phyloP scores from a whole-genome alignment of 2,797 vertebrate species.

The Lepidocolaptes lacrymiger region DNA sequence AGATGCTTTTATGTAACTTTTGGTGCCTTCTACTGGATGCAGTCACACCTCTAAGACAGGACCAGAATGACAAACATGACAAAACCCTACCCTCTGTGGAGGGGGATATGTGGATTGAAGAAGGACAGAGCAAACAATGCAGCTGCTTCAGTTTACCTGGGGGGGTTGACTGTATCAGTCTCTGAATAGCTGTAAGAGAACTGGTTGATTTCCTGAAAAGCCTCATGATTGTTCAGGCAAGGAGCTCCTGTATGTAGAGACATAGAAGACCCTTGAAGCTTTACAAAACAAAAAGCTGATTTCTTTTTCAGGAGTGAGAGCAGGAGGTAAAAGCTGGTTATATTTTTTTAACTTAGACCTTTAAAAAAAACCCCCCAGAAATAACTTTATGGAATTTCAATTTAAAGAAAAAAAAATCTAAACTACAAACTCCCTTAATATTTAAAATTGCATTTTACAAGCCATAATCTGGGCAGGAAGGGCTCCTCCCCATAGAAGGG shows the following conservation, averaged over 20 bases:
- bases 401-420: not conserved
- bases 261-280: not conserved
- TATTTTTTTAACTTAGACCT: not conserved
- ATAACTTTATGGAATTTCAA: not conserved
- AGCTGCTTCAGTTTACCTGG: not conserved
- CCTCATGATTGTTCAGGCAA: not conserved
- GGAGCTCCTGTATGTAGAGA: not conserved
- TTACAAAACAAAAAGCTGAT: not conserved
- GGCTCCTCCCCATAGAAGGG: not conserved
- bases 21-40: slow-evolving; percentile 74
- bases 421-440: not conserved
- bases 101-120: not conserved
- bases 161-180: slow-evolving; percentile 60
- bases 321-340: not conserved
- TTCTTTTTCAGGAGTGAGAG: not conserved
- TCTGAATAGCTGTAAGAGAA: not conserved
- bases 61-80: not conserved
- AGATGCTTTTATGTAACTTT: slow-evolving; percentile 82
- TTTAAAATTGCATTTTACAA: not conserved
- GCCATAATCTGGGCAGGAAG: not conserved
- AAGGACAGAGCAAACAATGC: not conserved
- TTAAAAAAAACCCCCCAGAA: not conserved
- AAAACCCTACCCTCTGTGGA: not conserved
- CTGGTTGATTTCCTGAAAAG: slow-evolving; percentile 48
- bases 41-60: slow-evolving; percentile 68